Conservation (phyloP, 2,113 vertebrate genomes). For the Myxocyprinus asiaticus region DNA sequence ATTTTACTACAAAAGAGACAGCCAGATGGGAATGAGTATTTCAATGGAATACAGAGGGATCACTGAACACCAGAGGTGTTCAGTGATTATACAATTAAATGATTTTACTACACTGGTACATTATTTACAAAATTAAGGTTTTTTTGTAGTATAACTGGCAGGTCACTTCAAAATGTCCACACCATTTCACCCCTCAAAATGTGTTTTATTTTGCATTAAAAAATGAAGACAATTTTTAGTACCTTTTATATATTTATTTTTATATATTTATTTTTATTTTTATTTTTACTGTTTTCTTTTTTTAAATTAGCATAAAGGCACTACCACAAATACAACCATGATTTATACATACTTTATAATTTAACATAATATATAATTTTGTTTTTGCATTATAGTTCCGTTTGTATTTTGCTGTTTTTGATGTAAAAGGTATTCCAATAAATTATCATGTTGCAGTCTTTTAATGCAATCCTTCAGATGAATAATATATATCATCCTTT, state of each 20-base stretch:
- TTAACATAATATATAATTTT: no score
- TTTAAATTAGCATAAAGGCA: no score
- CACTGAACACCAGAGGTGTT: background rate
- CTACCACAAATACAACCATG: no score
- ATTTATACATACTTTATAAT: no score
- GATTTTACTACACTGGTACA: background rate
- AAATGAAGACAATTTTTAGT: no score
- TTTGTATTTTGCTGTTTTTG: slow-evolving; percentile 56
- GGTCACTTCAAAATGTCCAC: no score
- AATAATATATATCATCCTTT: slow-evolving; percentile 74
- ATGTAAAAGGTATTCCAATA: slow-evolving; percentile 56
- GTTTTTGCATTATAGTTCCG: no score
- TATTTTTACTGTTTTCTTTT: no score
- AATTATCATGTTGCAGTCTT: slow-evolving; percentile 61
- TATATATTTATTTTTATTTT: no score
- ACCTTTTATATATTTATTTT: no score
- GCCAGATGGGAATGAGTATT: slow-evolving; percentile 30
- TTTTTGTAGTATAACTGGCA: background rate
- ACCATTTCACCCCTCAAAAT: no score
- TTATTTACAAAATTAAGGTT: background rate
- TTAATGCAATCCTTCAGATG: slow-evolving; percentile 73
- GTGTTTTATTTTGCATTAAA: no score
- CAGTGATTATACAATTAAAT: background rate
- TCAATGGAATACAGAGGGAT: slow-evolving; percentile 45
- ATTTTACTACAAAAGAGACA: slow-evolving; percentile 19